Conservation (phyloP, 2,888 invertebrate species). For the Microctonus brassicae region DNA sequence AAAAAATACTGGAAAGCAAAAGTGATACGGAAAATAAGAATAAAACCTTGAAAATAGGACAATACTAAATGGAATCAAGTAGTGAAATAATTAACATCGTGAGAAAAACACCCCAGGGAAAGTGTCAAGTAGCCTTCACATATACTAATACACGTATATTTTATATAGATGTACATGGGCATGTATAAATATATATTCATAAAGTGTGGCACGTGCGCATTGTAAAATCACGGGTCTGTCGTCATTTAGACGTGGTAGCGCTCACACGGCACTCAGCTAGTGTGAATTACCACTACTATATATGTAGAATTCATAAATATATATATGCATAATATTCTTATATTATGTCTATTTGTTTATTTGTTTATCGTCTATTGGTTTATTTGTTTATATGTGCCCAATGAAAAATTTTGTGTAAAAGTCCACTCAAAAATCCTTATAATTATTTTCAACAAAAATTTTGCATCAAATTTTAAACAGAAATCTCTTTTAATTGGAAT, state of each 20-base stretch:
- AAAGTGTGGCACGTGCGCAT: not conserved
- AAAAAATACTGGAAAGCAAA: not conserved
- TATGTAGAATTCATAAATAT: not conserved
- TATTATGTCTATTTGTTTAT: too few relatives aligned
- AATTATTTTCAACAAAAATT: too few relatives aligned
- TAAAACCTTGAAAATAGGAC: not conserved
- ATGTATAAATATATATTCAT: not conserved
- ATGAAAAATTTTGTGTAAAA: too few relatives aligned
- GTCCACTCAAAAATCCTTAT: too few relatives aligned
- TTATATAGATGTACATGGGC: too few relatives aligned
- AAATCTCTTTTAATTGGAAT: too few relatives aligned
- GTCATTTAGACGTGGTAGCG: not conserved
- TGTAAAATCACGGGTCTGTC: constrained; percentile 12
- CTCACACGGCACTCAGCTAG: not conserved
- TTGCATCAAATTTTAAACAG: too few relatives aligned
- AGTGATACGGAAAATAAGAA: not conserved
- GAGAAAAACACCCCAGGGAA: not conserved
- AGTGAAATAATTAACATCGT: not conserved
- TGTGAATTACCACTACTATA: too few relatives aligned
- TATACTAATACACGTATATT: too few relatives aligned
- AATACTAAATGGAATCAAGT: not conserved
- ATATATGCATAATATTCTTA: too few relatives aligned
- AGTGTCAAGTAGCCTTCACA: not conserved
- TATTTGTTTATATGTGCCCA: too few relatives aligned
- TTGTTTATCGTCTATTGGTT: too few relatives aligned